A percentile compares a stretch with the other conserved stretches of the same genome.
These are phyloP conservation scores for Autographa pulchrina DNA, from an alignment of 2,888 invertebrate species.

Conservation along the genomic window DNA sequence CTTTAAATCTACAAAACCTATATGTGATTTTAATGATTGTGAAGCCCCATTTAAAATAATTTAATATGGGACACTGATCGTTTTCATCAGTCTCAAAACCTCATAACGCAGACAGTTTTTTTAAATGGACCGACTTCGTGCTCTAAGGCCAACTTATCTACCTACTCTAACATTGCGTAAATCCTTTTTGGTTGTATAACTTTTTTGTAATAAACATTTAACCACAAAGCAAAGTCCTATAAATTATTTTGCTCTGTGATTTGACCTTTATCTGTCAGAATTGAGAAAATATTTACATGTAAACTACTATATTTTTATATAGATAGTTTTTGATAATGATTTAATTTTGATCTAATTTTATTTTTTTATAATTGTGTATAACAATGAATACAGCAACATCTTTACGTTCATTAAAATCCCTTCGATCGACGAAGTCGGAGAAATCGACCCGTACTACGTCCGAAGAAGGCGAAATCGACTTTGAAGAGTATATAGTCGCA, in stretches of 20 bases:
- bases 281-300: not conserved
- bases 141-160: no score
- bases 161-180: not conserved
- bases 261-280: not conserved
- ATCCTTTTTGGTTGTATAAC: not conserved
- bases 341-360: constrained; percentile 5
- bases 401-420: not conserved
- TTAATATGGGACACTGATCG: no score
- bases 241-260: no score
- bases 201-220: no score
- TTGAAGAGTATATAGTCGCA: constrained; percentile 16
- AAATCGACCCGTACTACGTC: not conserved
- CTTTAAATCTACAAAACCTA: no score
- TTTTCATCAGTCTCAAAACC: no score
- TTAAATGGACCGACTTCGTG: no score
- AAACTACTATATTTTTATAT: not conserved
- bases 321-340: constrained; percentile 11
- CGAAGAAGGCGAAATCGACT: constrained; percentile 19
- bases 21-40: no score
- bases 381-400: constrained; percentile 8
- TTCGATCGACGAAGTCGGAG: not conserved
- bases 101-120: no score
- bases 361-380: not conserved
- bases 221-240: no score
- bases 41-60: no score